phyloP scores from a whole-genome alignment of 2,888 invertebrate genomes.

The Dichetophora obliterata region DNA sequence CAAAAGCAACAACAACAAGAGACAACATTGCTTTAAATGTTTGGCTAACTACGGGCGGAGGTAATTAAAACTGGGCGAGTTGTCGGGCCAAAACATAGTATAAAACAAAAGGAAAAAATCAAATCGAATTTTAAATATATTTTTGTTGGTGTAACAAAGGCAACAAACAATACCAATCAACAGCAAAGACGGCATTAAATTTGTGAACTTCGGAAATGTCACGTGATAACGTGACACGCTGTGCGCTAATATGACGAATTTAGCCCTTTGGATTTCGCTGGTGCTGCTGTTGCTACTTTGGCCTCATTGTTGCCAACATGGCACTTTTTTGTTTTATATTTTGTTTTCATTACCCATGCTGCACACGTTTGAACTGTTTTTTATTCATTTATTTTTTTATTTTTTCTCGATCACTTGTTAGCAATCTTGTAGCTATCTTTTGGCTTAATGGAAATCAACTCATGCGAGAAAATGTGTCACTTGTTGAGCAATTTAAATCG shows the following conservation, averaged over 20 bases:
- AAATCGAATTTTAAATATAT: neutral
- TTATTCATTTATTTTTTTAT: neutral
- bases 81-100: neutral
- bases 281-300: neutral
- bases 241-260: constrained; percentile 29
- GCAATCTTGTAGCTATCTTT: constrained; percentile 4
- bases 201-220: constrained; percentile 16
- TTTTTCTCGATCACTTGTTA: neutral
- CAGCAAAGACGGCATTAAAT: constrained; percentile 15
- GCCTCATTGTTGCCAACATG: neutral
- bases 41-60: neutral
- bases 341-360: neutral
- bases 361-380: neutral
- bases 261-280: neutral
- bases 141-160: neutral
- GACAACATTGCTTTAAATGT: neutral
- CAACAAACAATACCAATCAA: too few species aligned
- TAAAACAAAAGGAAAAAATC: neutral
- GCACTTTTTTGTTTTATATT: neutral
- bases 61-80: constrained; percentile 5
- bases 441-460: constrained; percentile 7
- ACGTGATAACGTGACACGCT: constrained; percentile 28
- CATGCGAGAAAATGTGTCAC: constrained; percentile 46
- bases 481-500: constrained; percentile 49
- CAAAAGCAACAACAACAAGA: neutral